These are phyloP conservation scores for Aurelia sp. DNA, from an alignment of 30 jellyfish, hydroid and myxozoan genomes.

Conservation along the genomic window DNA sequence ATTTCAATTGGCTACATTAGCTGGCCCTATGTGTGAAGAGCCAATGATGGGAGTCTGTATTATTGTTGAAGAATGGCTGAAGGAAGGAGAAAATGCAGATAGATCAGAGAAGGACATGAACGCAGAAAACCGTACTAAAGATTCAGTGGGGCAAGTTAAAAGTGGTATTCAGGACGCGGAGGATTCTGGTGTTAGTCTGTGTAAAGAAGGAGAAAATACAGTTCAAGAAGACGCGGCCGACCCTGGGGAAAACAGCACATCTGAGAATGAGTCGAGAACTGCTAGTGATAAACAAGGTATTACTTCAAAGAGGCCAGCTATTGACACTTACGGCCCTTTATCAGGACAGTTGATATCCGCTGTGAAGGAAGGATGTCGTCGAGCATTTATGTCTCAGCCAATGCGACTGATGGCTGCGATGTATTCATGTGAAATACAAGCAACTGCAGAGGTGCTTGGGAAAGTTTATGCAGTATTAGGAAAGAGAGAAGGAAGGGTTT, in stretches of 20 bases:
- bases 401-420: constrained; percentile 98
- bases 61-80: constrained; percentile 84
- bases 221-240: neutral
- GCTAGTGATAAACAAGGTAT: neutral
- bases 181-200: neutral
- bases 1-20: constrained; percentile 88
- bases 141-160: neutral
- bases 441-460: constrained; percentile 97
- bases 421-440: constrained; percentile 96
- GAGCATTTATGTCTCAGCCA: constrained; percentile 98
- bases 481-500: constrained; percentile 91
- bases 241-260: neutral
- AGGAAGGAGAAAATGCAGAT: constrained; percentile 10
- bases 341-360: constrained; percentile 97
- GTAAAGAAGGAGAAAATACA: neutral
- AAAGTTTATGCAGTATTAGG: constrained; percentile 93
- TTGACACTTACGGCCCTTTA: constrained; percentile 76
- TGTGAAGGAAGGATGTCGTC: constrained; percentile 95
- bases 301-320: constrained; percentile 4
- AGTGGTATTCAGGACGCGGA: neutral
- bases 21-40: constrained; percentile 99
- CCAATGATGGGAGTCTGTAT: constrained; percentile 99
- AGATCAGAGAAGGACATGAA: neutral
- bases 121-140: neutral
- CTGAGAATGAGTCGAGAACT: neutral